These are phyloP conservation scores for Meandrina meandrites DNA, from an alignment of 92 coral and sea anemone species.

Conservation along the genomic window DNA sequence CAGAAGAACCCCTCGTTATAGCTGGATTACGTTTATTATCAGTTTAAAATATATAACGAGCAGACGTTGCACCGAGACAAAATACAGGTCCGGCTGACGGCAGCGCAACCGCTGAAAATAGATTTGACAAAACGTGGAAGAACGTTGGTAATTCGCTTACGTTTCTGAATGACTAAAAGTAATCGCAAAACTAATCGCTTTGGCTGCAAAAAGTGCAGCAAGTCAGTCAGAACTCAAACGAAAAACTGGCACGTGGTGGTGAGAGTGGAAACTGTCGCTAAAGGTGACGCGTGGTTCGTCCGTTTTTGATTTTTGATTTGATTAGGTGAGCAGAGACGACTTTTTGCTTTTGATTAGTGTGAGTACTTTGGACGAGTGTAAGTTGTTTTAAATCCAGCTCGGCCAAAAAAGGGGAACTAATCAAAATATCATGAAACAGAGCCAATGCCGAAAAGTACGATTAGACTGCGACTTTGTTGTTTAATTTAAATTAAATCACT, in stretches of 20 bases:
- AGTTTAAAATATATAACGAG: neutral
- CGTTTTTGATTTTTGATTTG: neutral
- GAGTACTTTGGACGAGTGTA: neutral
- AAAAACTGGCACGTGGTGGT: neutral
- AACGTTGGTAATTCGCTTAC: neutral
- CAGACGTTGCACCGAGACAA: slow-evolving; percentile 1
- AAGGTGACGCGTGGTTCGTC: neutral
- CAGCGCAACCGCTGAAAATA: slow-evolving; percentile 16
- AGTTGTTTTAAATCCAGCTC: neutral
- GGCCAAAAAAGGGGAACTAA: neutral
- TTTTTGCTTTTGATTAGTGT: too few relatives aligned
- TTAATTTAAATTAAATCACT: too few relatives aligned
- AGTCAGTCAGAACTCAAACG: neutral
- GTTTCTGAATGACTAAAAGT: neutral
- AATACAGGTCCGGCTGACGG: slow-evolving; percentile 1
- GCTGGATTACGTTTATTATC: neutral
- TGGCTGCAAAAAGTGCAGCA: neutral
- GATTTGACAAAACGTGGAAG: neutral
- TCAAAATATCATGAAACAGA: neutral
- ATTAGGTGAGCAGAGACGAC: neutral
- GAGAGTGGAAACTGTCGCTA: neutral
- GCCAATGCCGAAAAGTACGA: neutral
- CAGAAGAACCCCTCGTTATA: neutral
- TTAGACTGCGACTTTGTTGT: neutral
- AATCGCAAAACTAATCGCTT: neutral